Evolutionary conservation across 2,113 vertebrate species (phyloP).

Genomic region (Vulpes lagopus): DNA sequence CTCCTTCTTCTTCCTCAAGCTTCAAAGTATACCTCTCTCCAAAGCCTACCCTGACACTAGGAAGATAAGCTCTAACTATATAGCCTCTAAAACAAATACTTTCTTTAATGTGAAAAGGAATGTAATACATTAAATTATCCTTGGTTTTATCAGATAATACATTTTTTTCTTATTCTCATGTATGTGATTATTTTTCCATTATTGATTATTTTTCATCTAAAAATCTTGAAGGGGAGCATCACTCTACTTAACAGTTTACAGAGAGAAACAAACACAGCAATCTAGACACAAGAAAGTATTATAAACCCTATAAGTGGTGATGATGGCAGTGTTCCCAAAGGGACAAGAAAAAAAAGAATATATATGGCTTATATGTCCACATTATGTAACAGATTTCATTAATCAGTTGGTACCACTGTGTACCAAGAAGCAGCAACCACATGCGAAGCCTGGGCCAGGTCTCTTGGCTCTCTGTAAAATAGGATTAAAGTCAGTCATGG

Average conservation of each 20-base stretch:
- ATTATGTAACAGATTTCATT: no score
- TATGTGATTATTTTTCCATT: not conserved
- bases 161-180: not conserved
- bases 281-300: fast-evolving
- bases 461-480: not conserved
- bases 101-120: not conserved
- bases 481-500: not conserved
- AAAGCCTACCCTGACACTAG: not conserved
- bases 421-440: not conserved
- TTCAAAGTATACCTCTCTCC: not conserved
- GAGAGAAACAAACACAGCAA: not conserved
- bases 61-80: not conserved
- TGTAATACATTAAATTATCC: not conserved
- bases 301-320: not conserved
- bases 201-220: not conserved
- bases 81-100: not conserved
- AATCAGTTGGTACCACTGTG: not conserved
- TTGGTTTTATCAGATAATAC: not conserved
- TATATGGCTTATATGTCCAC: not conserved
- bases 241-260: not conserved
- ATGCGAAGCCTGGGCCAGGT: not conserved
- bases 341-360: not conserved
- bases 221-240: not conserved
- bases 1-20: not conserved
- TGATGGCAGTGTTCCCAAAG: not conserved